Evolutionary conservation across 2,888 invertebrate species (phyloP).

Genomic region (Cephus sareptanus): DNA sequence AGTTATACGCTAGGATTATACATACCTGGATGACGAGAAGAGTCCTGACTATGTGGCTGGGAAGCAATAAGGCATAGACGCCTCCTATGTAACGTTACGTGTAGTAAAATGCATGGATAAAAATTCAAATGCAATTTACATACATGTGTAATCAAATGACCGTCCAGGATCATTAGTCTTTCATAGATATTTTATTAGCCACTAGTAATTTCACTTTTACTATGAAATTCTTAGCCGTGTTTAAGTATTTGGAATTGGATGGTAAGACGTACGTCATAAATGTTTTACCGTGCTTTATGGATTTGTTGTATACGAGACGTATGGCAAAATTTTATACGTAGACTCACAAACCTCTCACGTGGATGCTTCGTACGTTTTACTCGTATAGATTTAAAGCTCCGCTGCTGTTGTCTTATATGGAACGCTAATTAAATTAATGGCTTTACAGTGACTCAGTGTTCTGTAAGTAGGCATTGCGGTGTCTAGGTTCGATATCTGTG

Average conservation of each 20-base stretch:
- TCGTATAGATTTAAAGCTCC: constrained; percentile 2
- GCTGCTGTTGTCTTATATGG: constrained; percentile 22
- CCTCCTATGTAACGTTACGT: background rate
- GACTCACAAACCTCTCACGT: background rate
- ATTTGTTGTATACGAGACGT: background rate
- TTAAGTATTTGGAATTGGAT: background rate
- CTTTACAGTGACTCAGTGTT: constrained; percentile 32
- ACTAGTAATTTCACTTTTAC: background rate
- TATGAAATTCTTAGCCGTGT: background rate
- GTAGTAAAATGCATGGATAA: background rate
- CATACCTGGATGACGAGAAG: background rate
- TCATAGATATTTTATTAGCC: background rate
- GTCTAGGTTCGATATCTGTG: background rate
- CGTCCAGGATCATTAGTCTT: background rate
- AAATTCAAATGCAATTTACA: background rate
- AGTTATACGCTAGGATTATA: background rate
- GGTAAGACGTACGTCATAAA: background rate
- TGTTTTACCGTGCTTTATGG: background rate
- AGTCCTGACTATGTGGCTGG: background rate
- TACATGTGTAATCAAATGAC: background rate
- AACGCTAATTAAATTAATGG: constrained; percentile 46
- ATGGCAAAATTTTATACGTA: background rate
- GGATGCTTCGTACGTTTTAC: background rate
- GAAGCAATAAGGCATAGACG: background rate
- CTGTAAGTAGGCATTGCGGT: constrained; percentile 7